Evolutionary conservation across 1,140 invertebrate species (phyloP), one percentile per base, ranked within the genome.

Genomic region (Ceratosolen fusciceps): DNA sequence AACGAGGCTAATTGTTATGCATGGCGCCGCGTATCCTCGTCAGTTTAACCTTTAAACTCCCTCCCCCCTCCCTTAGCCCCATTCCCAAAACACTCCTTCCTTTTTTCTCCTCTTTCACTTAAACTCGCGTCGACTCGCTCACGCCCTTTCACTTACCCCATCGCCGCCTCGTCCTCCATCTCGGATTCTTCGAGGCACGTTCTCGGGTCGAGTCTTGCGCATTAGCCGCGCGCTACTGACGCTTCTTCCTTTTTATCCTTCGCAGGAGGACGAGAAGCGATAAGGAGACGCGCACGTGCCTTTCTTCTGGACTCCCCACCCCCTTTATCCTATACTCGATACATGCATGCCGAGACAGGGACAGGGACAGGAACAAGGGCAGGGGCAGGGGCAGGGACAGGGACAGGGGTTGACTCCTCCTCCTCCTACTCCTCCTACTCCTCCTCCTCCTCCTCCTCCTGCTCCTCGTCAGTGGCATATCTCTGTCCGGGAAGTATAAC

Each of bases 1-100:
- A 24, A 19, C 2, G 5, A 85, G 83, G 89, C 87, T 90, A 90
- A 90, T 90, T 90, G 87, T 89, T 90, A 90, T 90, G 88, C 89
- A 90, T 87, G 87, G 86, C 87, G 86, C 84, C 85, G 2, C 39
- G 65, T 84, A 85, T 88, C 87, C 85, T 83, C 79, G 76, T 34
- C 60, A 84, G 83, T 86, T 88, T 86, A 87, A 84, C 85, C 86
- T 87, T 87, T 87, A 87, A 88, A 87, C 83, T 86, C 84, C 70
- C 67, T 74, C 47, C 74, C 83, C 86, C 84, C 70, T 62, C 76
- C 47, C 74, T 74, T 79, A 43, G 70, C 74, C 79, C 70, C 67
- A 24, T 78, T 49, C 74, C 70, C 9, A 49, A 52, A 65, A 75
- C 5, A 14, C 73, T 54, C 56, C 49, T 76, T 72, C 52, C 56